Base-by-base conservation (phyloP, 1,140 invertebrate species). In the Neodiprion virginianus region DNA sequence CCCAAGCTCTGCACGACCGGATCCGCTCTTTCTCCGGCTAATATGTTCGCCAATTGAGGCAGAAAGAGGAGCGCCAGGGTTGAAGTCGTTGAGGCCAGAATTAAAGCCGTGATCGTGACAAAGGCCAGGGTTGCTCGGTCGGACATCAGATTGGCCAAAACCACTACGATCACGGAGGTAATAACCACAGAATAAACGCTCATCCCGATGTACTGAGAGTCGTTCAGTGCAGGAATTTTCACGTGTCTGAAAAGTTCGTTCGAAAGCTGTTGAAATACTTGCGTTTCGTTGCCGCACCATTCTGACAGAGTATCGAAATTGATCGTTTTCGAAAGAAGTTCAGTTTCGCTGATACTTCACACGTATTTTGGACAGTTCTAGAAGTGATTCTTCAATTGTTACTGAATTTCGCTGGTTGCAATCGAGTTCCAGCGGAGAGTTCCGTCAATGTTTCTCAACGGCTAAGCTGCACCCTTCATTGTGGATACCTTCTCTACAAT, bases 201-300 rank as follows among this genome's bases (percentile, higher is more conserved):
- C 83, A 97, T 93, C 5, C 95, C 95, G 78, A 99, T 99, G 86
- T 98, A 98, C 85, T 99, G 97, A 14, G 96, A 98, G 87, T 99
- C 98, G 85, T 99, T 99, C 10, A 99, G 88, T 0, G 97, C 97
- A n/a, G 97, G 95, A 79, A 99, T 97, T 86, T 96, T 98, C 0
- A 99, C 97, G 81, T 98, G 95, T 70, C 97, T 91, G 79, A 8
- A 83, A 82, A 21, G 47, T 12, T 61, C 1, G 8, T 69, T 49
- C 50, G 5, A 40, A 40, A 40, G 28, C 28, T 40, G 28, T 40
- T 40, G 8, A 61, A 40, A 12, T n/a, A 9, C 23, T 61, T 10
- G 65, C 28, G 73, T 69, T 75, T 72, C 67, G 48, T 40, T 11
- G 66, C 49, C 71, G 68, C 28, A 61, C 14, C 23, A 50, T 5